Percentiles rank a stretch among this genome's conserved stretches.
These are phyloP conservation scores for Nothobranchius kuhntae DNA, from an alignment of 2,113 vertebrate species.

Conservation along the genomic window DNA sequence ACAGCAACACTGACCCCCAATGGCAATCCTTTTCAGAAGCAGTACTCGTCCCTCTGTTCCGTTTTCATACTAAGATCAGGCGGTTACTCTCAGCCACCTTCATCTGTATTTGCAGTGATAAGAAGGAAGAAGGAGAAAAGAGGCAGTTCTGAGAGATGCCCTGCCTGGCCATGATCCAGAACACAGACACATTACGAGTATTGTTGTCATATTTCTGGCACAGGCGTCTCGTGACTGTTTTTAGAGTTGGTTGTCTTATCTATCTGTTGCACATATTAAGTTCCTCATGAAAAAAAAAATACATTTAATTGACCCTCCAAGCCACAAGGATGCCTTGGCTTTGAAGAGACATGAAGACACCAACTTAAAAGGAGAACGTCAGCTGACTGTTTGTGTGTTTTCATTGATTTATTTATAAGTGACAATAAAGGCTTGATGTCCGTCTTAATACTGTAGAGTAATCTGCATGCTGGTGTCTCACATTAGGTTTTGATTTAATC, in stretches of 20 bases:
- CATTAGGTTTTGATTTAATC: conserved; percentile 75
- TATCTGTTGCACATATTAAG: conserved; percentile 36
- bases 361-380: conserved; percentile 31
- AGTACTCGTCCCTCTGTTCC: conserved; percentile 57
- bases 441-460: conserved; percentile 54
- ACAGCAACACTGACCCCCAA: conserved; percentile 77
- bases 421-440: conserved; percentile 53
- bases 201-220: conserved; percentile 8
- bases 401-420: conserved; percentile 51
- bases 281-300: conserved; percentile 44
- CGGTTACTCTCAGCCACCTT: not conserved
- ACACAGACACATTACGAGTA: not conserved
- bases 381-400: conserved; percentile 52
- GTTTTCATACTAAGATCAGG: conserved; percentile 1
- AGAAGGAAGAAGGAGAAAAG: not conserved
- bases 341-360: conserved; percentile 25
- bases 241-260: conserved; percentile 43
- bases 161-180: not conserved
- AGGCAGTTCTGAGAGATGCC: not conserved
- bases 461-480: conserved; percentile 70
- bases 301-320: conserved; percentile 9
- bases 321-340: conserved; percentile 28
- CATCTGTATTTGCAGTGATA: not conserved
- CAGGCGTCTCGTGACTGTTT: conserved; percentile 29
- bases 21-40: conserved; percentile 70